These are phyloP conservation scores for Falco punctatus DNA, from an alignment of 2,113 vertebrate species.

Conservation along the genomic window DNA sequence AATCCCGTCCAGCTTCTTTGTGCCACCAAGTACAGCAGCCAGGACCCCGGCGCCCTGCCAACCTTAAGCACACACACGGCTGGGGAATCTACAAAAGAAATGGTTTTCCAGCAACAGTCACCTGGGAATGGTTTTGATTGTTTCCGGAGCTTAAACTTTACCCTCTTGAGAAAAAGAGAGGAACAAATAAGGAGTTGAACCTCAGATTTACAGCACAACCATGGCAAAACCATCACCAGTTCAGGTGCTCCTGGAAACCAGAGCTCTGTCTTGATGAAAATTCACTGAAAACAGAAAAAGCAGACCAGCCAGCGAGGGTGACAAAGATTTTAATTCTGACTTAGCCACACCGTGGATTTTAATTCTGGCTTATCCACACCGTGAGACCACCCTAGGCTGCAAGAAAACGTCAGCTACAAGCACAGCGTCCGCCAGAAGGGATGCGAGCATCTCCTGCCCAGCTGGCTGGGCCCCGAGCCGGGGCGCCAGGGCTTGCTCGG, in stretches of 20 bases:
- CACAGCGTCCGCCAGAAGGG: no score
- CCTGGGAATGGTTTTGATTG: not conserved
- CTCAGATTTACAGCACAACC: not conserved
- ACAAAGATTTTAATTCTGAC: not conserved
- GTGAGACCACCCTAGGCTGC: not conserved
- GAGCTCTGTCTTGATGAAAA: not conserved
- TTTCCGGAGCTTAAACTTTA: not conserved
- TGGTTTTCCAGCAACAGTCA: not conserved
- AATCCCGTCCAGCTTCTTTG: fast-evolving
- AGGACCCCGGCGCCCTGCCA: fast-evolving
- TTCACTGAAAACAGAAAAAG: not conserved
- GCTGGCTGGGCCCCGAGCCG: no score
- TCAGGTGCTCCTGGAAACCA: not conserved
- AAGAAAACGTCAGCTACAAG: no score
- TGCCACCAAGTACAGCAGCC: fast-evolving
- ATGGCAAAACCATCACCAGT: fast-evolving
- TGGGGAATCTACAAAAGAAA: not conserved
- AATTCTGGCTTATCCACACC: not conserved
- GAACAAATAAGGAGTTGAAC: not conserved
- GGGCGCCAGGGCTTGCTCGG: no score
- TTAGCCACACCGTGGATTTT: no score
- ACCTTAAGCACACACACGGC: not conserved
- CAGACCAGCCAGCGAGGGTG: not conserved
- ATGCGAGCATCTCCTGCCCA: no score
- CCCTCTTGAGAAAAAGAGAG: not conserved